Evolutionary conservation across 37 sponge, comb jelly and placozoan genomes (phyloP).

Genomic region (Cliona cf. orientalis): DNA sequence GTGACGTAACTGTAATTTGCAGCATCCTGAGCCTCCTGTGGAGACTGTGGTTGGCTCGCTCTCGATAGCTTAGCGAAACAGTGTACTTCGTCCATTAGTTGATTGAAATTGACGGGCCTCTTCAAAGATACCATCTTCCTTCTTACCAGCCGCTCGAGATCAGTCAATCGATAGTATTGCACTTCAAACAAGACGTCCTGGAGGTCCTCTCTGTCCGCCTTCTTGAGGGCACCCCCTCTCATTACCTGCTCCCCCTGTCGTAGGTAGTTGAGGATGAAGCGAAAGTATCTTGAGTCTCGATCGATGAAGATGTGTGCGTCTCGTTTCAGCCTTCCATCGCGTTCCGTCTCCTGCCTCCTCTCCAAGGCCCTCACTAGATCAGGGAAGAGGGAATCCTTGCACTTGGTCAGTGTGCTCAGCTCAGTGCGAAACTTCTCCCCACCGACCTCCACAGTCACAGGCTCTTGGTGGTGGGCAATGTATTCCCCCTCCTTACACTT

Average conservation of each 20-base stretch:
- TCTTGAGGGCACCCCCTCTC: not conserved
- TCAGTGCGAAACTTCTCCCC: conserved; percentile 15
- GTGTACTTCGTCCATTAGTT: not conserved
- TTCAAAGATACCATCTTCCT: not conserved
- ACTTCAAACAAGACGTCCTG: conserved; percentile 44
- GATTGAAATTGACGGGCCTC: not conserved
- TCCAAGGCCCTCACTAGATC: not conserved
- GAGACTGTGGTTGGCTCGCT: not conserved
- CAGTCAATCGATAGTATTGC: conserved; percentile 22
- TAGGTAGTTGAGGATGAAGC: conserved; percentile 51
- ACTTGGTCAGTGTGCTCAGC: not conserved
- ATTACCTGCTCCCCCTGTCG: conserved; percentile 33
- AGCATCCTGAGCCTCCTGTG: too few species aligned
- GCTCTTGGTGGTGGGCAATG: not conserved
- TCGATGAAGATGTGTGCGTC: conserved; percentile 39
- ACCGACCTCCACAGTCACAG: conserved; percentile 20
- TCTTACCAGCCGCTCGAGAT: conserved; percentile 13
- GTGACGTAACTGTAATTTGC: conserved; percentile 26
- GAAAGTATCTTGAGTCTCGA: conserved; percentile 50
- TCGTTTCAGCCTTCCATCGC: not conserved
- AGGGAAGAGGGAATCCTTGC: conserved; percentile 24
- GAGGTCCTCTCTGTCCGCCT: not conserved
- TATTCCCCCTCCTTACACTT: not conserved
- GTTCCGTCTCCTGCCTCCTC: not conserved
- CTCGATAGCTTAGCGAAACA: not conserved